Evolutionary conservation across 2,113 vertebrate genomes (phyloP), one percentile per base, ranked within the genome.

Genomic region (Promerops cafer): DNA sequence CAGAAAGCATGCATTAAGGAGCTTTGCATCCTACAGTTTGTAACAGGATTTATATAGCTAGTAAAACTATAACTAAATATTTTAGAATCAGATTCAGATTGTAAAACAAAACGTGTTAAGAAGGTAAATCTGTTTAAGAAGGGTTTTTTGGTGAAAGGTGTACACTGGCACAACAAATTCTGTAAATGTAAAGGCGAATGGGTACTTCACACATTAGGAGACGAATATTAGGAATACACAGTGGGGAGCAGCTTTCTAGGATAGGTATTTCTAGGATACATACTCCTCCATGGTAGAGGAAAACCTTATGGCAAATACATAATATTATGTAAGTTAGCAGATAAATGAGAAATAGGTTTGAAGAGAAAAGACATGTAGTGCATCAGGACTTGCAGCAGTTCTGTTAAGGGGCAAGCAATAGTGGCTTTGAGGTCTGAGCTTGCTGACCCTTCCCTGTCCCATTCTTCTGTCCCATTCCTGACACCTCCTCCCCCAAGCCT

Each of bases 381-480:
- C 47, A 18, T 77, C 23, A 15, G 4, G 21, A n/a, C 16, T 83
- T 40, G 76, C 12, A 75, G 59, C 64, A 56, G 19, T 52, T 77
- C 22, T 40, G 6, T 45, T 42, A 63, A 50, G 33, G 61, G 45
- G 13, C 37, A 40, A 33, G 44, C 4, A 4, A 3, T 26, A 33
- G n/a, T 11, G 3, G 52, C 52, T 84, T 59, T 89, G 50, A 84
- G 60, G 28, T n/a, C 49, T 10, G 50, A 82, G 74, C 37, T 33
- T 59, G 69, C 87, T 93, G 74, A 66, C 81, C 66, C 20, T 76
- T 94, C 71, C 49, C 71, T 57, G 40, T 82, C 53, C 74, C 50
- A 68, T 93, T 94, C 74, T 92, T 92, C 71, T 69, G 45, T 72
- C 23, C 27, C 37, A 21, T 93, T 95, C 85, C 81, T 89, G 87